A percentile compares a stretch with the other conserved stretches of the same genome.
These are phyloP conservation scores for Momotus momota DNA, from an alignment of 2,797 vertebrate species.

Conservation along the genomic window DNA sequence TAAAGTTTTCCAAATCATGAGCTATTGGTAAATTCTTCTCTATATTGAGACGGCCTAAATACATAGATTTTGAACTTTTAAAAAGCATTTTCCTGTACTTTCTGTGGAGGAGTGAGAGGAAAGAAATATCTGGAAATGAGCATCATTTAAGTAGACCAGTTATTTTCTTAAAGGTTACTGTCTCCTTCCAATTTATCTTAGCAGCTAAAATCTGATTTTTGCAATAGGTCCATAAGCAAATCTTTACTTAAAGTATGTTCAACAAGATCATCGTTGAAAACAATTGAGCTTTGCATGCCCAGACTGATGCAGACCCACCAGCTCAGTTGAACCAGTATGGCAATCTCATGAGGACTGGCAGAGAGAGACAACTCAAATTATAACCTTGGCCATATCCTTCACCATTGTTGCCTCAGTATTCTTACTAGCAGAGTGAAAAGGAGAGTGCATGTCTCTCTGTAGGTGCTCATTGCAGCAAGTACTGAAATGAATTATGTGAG, in stretches of 20 bases:
- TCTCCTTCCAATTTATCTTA: not conserved
- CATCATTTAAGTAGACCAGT: not conserved
- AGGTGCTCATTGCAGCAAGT: not conserved
- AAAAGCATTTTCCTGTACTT: not conserved
- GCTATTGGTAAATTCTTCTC: not conserved
- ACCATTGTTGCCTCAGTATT: not conserved
- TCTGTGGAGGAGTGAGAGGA: not conserved
- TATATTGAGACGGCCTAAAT: not conserved
- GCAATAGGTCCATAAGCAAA: not conserved
- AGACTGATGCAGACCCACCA: not conserved
- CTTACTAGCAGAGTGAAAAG: not conserved
- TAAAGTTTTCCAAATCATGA: not conserved
- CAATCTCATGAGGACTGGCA: not conserved
- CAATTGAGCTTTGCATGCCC: not conserved
- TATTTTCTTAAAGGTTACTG: not conserved
- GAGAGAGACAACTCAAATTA: not conserved
- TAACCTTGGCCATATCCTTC: not conserved
- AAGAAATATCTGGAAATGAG: not conserved
- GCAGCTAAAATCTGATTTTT: not conserved
- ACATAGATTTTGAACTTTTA: not conserved
- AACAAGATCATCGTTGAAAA: not conserved
- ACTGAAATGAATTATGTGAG: not conserved
- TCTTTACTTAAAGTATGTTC: not conserved
- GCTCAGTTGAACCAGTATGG: accelerated
- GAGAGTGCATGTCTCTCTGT: not conserved